These are phyloP conservation scores for Clarias magur DNA, from an alignment of 2,113 vertebrate species.

Conservation along the genomic window DNA sequence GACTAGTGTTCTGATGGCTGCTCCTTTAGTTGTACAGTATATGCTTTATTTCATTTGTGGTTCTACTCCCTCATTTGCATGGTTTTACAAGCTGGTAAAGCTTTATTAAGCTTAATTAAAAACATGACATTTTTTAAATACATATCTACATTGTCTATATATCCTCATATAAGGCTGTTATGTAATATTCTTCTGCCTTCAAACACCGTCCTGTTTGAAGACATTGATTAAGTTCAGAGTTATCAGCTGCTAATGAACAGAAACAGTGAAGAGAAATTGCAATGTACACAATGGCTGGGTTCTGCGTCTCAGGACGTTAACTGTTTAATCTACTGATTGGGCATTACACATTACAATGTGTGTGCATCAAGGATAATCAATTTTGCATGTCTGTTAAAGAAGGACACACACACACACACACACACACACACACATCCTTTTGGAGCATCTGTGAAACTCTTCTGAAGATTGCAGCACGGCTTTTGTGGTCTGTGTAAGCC, in stretches of 20 bases:
- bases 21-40: not conserved
- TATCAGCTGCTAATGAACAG: no score
- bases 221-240: no score
- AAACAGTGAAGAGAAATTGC: no score
- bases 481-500: conserved; percentile 45
- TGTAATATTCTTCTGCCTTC: no score
- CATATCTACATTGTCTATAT: no score
- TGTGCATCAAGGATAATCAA: conserved; percentile 16
- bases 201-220: no score
- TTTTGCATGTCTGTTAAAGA: conserved; percentile 12
- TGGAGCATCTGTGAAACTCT: conserved; percentile 55
- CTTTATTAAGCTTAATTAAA: not conserved
- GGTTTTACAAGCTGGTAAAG: not conserved
- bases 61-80: not conserved
- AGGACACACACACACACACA: not conserved
- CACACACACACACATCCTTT: not conserved
- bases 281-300: no score
- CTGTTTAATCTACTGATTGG: conserved; percentile 19
- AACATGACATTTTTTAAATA: no score
- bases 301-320: no score
- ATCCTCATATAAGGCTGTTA: no score
- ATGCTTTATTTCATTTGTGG: not conserved
- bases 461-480: conserved; percentile 22
- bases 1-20: not conserved
- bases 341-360: conserved; percentile 31